Conservation (phyloP, 1,140 invertebrate genomes). For the Paralvinella palmiformis region DNA sequence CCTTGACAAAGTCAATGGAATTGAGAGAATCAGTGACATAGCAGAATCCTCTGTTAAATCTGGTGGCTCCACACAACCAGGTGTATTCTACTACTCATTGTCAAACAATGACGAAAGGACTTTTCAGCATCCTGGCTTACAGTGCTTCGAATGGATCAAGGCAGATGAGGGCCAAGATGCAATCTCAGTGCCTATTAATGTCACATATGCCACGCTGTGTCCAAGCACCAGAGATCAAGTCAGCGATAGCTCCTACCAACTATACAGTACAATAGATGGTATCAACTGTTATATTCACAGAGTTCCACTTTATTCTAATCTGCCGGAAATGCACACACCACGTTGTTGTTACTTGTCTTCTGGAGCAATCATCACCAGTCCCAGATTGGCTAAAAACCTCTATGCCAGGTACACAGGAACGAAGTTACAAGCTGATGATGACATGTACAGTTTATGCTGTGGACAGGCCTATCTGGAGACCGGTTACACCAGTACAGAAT, state of each 20-base stretch:
- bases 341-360: background rate
- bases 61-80: background rate
- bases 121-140: background rate
- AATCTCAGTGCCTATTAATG: too few relatives aligned
- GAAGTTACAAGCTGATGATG: background rate
- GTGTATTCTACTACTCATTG: background rate
- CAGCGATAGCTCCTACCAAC: too few relatives aligned
- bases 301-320: too few relatives aligned
- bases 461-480: background rate
- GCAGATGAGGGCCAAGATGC: background rate
- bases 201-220: too few relatives aligned
- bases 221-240: too few relatives aligned
- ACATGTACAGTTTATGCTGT: background rate
- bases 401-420: background rate
- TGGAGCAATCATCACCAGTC: background rate
- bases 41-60: background rate
- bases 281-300: too few relatives aligned
- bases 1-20: background rate
- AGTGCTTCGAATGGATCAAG: background rate
- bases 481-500: background rate
- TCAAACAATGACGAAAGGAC: background rate
- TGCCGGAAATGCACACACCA: conserved; percentile 1
- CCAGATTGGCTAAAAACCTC: background rate
- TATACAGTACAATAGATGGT: too few relatives aligned
- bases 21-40: background rate